phyloP scores from a whole-genome alignment of 2,888 invertebrate species.

The Pollenia angustigena region DNA sequence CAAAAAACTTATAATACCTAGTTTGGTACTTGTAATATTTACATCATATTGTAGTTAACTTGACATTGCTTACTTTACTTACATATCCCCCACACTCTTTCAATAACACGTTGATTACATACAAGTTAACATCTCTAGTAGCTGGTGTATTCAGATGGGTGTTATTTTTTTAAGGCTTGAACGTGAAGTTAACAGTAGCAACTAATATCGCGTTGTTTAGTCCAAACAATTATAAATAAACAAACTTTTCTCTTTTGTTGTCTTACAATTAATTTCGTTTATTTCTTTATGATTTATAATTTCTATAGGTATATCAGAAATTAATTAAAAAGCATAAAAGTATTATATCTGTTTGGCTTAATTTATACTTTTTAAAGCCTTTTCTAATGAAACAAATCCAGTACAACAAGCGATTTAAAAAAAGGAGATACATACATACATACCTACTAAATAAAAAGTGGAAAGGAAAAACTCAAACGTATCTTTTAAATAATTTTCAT shows the following conservation, averaged over 20 bases:
- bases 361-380: conserved; percentile 13
- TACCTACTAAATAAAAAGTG: not conserved
- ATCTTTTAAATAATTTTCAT: conserved; percentile 62
- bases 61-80: conserved; percentile 46
- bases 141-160: not conserved
- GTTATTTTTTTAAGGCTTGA: not conserved
- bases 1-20: too few species aligned
- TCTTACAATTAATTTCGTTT: conserved; percentile 16
- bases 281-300: conserved; percentile 31
- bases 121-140: not conserved
- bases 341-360: conserved; percentile 20
- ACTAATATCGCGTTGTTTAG: conserved; percentile 1
- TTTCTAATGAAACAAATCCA: not conserved
- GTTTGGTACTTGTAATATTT: not conserved
- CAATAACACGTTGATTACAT: not conserved
- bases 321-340: conserved; percentile 33
- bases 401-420: not conserved
- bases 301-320: conserved; percentile 24
- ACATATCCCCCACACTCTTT: not conserved
- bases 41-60: conserved; percentile 19
- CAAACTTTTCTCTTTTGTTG: conserved; percentile 16
- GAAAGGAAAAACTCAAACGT: conserved; percentile 49
- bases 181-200: conserved; percentile 3
- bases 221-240: not conserved
- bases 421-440: not conserved